Conservation (phyloP, 2,797 vertebrate genomes). For the Neosilurus hyrtlii region DNA sequence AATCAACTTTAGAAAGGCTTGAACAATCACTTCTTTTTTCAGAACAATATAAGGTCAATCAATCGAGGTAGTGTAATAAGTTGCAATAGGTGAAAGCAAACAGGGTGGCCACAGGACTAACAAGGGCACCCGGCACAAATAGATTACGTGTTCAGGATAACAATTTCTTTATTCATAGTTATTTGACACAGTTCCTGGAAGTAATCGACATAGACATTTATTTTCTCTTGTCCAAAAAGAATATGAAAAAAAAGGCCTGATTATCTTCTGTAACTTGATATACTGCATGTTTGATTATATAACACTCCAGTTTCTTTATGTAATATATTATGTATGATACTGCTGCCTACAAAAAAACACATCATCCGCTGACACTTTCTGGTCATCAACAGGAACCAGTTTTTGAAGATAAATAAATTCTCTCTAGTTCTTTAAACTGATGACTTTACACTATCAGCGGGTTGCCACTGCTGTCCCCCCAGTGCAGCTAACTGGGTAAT, state of each 20-base stretch:
- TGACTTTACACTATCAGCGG: too few species aligned
- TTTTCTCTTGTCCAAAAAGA: neutral
- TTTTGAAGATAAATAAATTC: neutral
- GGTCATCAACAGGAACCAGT: neutral
- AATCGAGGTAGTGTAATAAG: slow-evolving; percentile 6
- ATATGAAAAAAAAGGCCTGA: neutral
- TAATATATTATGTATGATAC: neutral
- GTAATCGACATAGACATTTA: neutral
- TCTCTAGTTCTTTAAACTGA: too few species aligned
- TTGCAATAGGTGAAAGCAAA: slow-evolving; percentile 18
- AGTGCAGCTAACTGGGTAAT: too few species aligned
- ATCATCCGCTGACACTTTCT: neutral
- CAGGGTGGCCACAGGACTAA: slow-evolving; percentile 5
- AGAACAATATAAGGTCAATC: slow-evolving; percentile 1
- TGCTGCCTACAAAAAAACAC: neutral
- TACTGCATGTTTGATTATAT: neutral
- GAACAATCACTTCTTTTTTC: neutral
- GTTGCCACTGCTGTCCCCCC: too few species aligned
- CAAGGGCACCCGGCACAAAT: neutral
- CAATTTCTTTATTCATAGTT: neutral
- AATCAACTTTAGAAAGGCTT: neutral
- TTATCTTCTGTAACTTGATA: neutral
- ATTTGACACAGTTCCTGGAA: neutral
- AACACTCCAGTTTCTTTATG: neutral
- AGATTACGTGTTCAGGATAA: neutral